phyloP scores from a whole-genome alignment of 2,888 invertebrate genomes.

The Phasia obesa region DNA sequence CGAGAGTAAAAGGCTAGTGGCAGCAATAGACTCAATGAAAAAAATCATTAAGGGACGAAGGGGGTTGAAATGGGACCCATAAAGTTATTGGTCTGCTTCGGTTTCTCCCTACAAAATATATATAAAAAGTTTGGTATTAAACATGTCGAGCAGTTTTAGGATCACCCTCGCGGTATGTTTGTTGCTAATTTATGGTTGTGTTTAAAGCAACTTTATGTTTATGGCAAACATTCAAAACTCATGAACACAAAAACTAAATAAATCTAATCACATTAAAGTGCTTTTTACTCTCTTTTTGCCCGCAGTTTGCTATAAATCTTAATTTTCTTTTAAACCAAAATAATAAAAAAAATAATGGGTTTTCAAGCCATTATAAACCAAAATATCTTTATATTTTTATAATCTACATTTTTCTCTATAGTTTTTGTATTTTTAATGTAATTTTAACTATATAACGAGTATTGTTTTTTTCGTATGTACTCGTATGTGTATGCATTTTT shows the following conservation, averaged over 20 bases:
- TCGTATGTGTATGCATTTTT: background rate
- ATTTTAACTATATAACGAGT: conserved; percentile 6
- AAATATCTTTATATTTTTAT: conserved; percentile 9
- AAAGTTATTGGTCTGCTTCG: too few relatives aligned
- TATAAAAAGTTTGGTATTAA: too few relatives aligned
- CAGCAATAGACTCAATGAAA: too few relatives aligned
- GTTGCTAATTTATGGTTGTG: conserved; percentile 3
- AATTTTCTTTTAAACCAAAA: conserved; percentile 31
- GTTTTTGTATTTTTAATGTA: background rate
- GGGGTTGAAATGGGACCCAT: too few relatives aligned
- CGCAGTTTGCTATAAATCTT: conserved; percentile 62
- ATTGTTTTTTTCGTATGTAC: too few relatives aligned
- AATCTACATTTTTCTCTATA: too few relatives aligned
- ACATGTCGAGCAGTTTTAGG: too few relatives aligned
- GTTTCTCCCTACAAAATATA: too few relatives aligned
- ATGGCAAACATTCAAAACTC: conserved; percentile 47
- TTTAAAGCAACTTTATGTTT: conserved; percentile 15
- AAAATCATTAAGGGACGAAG: too few relatives aligned
- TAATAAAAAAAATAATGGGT: conserved; percentile 17
- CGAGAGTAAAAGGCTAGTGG: too few relatives aligned
- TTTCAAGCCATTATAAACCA: conserved; percentile 1
- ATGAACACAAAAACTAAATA: conserved; percentile 1
- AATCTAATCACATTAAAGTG: conserved; percentile 42
- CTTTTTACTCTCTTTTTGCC: conserved; percentile 34
- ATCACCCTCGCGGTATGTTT: conserved; percentile 25